phyloP scores from a whole-genome alignment of 2,888 invertebrate species.

The Emesis russula region DNA sequence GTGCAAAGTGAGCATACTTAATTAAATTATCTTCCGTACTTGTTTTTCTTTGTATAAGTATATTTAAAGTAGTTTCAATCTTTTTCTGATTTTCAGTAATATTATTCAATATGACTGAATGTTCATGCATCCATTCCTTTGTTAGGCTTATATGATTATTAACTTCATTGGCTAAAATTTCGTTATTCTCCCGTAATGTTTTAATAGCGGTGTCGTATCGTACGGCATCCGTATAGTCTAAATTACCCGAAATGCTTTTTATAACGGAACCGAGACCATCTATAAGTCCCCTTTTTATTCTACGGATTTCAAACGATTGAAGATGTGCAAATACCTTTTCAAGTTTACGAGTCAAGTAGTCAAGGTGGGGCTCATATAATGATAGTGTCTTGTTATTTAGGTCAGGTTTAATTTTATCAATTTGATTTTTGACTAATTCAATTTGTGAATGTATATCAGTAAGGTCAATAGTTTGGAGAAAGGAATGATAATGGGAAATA shows the following conservation, averaged over 20 bases:
- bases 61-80: not conserved
- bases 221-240: no score
- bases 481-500: not conserved
- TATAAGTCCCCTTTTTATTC: no score
- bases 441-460: not conserved
- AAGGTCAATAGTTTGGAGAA: not conserved
- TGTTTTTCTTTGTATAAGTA: no score
- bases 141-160: not conserved
- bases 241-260: no score
- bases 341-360: not conserved
- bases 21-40: no score
- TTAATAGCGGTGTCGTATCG: no score
- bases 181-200: not conserved
- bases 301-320: not conserved
- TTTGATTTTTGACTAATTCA: not conserved
- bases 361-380: not conserved
- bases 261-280: no score
- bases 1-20: no score
- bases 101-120: not conserved
- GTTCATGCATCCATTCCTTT: not conserved
- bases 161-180: not conserved
- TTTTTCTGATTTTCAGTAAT: slow-evolving; percentile 1
- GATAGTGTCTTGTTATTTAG: not conserved
- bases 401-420: not conserved
- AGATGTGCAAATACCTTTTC: not conserved